A percentile compares a stretch with the other conserved stretches of the same genome.
Evolutionary conservation across 2,797 vertebrate genomes (phyloP).

Genomic region (Ficedula albicollis): DNA sequence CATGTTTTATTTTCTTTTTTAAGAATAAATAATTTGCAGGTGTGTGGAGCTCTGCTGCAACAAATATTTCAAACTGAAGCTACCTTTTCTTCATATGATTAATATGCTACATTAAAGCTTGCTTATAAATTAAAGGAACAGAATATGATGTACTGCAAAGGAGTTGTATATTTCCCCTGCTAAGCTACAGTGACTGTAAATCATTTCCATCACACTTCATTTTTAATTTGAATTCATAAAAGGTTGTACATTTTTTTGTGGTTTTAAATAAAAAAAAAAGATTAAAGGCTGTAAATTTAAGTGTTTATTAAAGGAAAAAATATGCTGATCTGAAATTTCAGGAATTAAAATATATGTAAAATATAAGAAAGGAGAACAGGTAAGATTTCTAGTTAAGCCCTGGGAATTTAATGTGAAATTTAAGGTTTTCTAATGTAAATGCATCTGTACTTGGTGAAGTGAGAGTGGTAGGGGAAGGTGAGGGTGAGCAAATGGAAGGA

Average conservation of each 20-base stretch:
- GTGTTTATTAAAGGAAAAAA: conserved; percentile 42
- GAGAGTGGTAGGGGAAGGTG: background rate
- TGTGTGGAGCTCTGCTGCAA: conserved; percentile 22
- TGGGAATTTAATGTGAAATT: background rate
- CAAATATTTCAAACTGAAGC: conserved; percentile 58
- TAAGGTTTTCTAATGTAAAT: background rate
- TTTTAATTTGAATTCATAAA: conserved; percentile 66
- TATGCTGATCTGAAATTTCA: background rate
- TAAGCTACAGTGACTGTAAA: conserved; percentile 44
- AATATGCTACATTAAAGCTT: conserved; percentile 49
- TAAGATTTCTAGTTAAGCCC: background rate
- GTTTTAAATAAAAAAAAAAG: conserved; percentile 41
- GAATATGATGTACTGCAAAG: conserved; percentile 35
- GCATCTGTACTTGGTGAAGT: background rate
- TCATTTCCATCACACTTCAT: conserved; percentile 42
- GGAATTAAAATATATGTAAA: conserved; percentile 36
- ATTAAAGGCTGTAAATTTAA: conserved; percentile 43
- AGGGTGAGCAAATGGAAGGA: background rate
- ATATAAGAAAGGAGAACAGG: background rate
- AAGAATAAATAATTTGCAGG: conserved; percentile 55
- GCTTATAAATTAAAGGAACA: conserved; percentile 63
- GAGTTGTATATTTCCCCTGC: conserved; percentile 45
- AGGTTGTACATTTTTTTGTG: conserved; percentile 23
- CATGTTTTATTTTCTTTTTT: conserved; percentile 11
- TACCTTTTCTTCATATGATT: conserved; percentile 45